phyloP scores from a whole-genome alignment of 1,140 invertebrate genomes.

The Aleiodes sp. region DNA sequence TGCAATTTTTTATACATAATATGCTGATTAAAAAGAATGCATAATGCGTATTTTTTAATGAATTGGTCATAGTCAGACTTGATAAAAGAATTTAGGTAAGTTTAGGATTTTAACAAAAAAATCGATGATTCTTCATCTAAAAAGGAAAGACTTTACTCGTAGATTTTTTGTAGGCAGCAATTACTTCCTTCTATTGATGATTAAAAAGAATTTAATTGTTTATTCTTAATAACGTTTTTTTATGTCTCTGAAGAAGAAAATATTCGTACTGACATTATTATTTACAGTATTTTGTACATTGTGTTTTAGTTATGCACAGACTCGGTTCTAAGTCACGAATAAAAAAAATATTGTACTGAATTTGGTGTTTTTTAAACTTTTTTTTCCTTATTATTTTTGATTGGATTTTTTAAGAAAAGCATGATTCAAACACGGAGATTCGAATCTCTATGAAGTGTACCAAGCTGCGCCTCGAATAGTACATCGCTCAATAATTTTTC shows the following conservation, averaged over 20 bases:
- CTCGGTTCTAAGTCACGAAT: background rate
- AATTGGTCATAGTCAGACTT: no score
- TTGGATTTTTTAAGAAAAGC: background rate
- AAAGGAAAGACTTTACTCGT: background rate
- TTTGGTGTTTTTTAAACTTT: no score
- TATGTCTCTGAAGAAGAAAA: background rate
- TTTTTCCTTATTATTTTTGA: conserved; percentile 6
- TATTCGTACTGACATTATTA: conserved; percentile 20
- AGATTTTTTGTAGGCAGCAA: background rate
- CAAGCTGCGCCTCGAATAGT: conserved; percentile 62
- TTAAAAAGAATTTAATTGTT: background rate
- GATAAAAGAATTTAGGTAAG: no score
- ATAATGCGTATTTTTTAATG: background rate
- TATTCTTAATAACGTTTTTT: background rate
- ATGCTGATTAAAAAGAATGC: background rate
- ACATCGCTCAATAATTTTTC: conserved; percentile 64
- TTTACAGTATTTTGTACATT: conserved; percentile 24
- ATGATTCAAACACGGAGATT: conserved; percentile 59
- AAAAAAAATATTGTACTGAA: background rate
- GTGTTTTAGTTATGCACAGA: background rate
- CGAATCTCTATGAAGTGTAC: conserved; percentile 62
- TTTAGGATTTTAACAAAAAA: no score
- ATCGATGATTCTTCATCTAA: no score
- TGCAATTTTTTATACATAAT: background rate
- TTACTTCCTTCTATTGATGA: background rate